Percentiles rank a stretch among this genome's conserved stretches.
Evolutionary conservation across 2,888 invertebrate species (phyloP).

Genomic region (Spisula solida): DNA sequence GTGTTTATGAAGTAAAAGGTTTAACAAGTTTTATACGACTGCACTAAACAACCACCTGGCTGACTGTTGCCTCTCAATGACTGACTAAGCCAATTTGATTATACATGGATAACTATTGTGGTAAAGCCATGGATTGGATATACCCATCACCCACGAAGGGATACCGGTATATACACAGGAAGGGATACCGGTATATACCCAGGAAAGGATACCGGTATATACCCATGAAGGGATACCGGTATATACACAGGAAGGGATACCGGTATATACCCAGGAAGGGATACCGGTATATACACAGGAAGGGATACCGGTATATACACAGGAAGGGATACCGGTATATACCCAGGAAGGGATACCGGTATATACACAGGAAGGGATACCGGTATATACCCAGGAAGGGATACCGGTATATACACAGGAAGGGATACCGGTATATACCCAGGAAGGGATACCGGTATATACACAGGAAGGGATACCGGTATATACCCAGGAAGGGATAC

Average conservation of each 20-base stretch:
- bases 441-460: background rate
- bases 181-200: background rate
- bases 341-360: background rate
- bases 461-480: background rate
- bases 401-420: background rate
- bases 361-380: constrained; percentile 56
- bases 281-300: constrained; percentile 55
- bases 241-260: constrained; percentile 57
- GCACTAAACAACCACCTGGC: no score
- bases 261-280: background rate
- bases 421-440: background rate
- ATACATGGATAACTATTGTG: background rate
- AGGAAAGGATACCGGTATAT: no score
- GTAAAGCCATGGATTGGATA: background rate
- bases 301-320: constrained; percentile 52
- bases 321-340: background rate
- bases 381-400: background rate
- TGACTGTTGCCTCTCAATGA: no score
- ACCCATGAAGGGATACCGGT: background rate
- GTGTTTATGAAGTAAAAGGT: no score
- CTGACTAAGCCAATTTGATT: no score
- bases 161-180: constrained; percentile 54
- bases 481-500: background rate
- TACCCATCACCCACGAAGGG: background rate
- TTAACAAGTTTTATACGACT: no score